Percentiles rank a stretch among this genome's conserved stretches.
Conservation (phyloP, 2,113 vertebrate species). For the Hylia prasina region DNA sequence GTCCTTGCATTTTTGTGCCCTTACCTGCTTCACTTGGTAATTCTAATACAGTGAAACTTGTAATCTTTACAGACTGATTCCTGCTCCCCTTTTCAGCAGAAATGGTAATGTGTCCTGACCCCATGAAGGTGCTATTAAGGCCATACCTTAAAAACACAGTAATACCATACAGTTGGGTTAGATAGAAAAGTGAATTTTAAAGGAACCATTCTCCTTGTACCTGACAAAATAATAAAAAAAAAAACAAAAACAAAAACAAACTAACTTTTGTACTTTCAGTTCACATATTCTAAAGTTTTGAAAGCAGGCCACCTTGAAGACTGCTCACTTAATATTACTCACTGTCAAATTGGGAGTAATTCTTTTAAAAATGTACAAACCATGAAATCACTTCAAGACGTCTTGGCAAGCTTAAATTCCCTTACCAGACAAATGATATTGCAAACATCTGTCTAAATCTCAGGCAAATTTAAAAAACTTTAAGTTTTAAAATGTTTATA, state of each 20-base stretch:
- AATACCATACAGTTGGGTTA: not conserved
- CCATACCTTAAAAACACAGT: not conserved
- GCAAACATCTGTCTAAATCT: not conserved
- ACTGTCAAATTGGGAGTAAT: not conserved
- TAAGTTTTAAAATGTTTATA: not conserved
- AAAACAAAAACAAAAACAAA: not conserved
- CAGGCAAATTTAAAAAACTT: not conserved
- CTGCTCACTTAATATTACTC: not conserved
- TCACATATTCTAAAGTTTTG: not conserved
- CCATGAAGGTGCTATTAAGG: not conserved
- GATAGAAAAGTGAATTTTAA: not conserved
- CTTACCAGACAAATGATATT: not conserved
- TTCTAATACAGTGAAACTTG: not conserved
- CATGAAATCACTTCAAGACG: not conserved
- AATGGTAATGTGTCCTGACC: not conserved
- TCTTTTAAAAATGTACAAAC: not conserved
- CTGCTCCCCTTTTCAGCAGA: not conserved
- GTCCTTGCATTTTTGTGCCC: not conserved
- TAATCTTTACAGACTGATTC: not conserved
- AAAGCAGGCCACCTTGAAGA: not conserved
- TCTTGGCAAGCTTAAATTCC: not conserved
- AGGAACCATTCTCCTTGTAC: not conserved
- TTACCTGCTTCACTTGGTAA: not conserved
- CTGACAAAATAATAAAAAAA: not conserved
- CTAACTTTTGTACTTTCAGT: not conserved